Base-by-base conservation (phyloP, 2,888 invertebrate species). In the Aplocera efformata region DNA sequence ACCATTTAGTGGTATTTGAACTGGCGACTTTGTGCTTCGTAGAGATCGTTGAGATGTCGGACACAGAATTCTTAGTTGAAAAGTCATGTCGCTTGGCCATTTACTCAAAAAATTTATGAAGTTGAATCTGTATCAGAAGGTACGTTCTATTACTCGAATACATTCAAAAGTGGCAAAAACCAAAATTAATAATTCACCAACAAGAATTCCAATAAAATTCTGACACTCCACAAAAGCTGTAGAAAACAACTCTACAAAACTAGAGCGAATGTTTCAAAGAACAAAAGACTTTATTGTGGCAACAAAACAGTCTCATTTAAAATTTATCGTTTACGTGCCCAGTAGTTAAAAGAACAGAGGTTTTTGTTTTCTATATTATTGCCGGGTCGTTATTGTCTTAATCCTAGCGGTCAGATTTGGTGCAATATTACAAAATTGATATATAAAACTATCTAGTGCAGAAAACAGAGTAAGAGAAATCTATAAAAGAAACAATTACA, bases 271-370 rank as follows among this genome's bases (percentile, higher is more conserved):
- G 35, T 42, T 39, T 24, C 9, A 39, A 8, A 42, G 32, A 39
- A 47, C 42, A 47, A 42, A 36, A 25, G 25, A 38, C 39, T 36
- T 47, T 47, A 42, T 39, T 47, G 32, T 42, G 10, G 11, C 11
- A n/a, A 27, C 13, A 32, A 39, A 39, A 42, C 41, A 38, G 38
- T 34, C 35, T 17, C 32, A 40, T 44, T 39, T 44, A 22, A 32
- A 32, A 36, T 45, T 36, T 35, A 36, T 32, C 11, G 24, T 26
- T 27, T 35, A 35, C 32, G 44, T 32, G 27, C 30, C 26, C 27
- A 3, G 39, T n/a, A n/a, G n/a, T n/a, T 28, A 17, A 28, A 39
- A 39, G 28, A 35, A 43, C 31, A 44, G 31, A 27, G 44, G 30
- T 35, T 34, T 13, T 32, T 44, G 39, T 39, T 32, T n/a, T n/a